Conservation (phyloP, 2,888 invertebrate genomes). For the Acanthoscelides obtectus region DNA sequence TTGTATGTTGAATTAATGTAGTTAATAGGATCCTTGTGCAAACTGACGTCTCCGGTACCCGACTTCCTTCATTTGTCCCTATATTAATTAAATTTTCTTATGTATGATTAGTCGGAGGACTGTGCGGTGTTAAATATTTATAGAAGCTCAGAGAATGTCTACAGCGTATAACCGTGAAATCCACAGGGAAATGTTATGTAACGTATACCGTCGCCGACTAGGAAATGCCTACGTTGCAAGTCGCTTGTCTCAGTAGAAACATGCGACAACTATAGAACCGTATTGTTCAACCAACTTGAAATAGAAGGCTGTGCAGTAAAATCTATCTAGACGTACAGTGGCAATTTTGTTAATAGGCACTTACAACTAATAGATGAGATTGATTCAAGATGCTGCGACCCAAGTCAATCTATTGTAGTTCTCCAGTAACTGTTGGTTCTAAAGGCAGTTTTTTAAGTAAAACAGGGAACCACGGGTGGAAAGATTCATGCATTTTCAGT, state of each 20-base stretch:
- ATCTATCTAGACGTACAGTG: too few relatives aligned
- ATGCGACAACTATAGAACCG: neutral
- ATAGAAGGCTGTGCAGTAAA: too few relatives aligned
- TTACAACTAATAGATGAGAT: too few relatives aligned
- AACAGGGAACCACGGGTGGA: too few relatives aligned
- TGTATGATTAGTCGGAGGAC: neutral
- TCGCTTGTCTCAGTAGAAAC: neutral
- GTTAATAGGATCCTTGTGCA: neutral
- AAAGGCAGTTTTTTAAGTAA: too few relatives aligned
- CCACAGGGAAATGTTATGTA: neutral
- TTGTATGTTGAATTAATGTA: neutral
- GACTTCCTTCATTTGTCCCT: neutral
- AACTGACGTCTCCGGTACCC: neutral
- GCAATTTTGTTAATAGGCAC: too few relatives aligned
- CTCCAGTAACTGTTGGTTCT: too few relatives aligned
- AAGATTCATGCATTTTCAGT: too few relatives aligned
- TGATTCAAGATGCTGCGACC: too few relatives aligned
- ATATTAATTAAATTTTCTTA: neutral
- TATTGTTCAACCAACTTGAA: neutral
- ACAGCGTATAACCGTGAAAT: neutral
- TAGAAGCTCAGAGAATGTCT: neutral
- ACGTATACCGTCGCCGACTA: too few relatives aligned
- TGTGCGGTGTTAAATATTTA: neutral
- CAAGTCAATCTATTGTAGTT: too few relatives aligned
- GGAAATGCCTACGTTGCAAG: neutral